phyloP scores from a whole-genome alignment of 2,888 invertebrate genomes.

The Leptothorax acervorum region DNA sequence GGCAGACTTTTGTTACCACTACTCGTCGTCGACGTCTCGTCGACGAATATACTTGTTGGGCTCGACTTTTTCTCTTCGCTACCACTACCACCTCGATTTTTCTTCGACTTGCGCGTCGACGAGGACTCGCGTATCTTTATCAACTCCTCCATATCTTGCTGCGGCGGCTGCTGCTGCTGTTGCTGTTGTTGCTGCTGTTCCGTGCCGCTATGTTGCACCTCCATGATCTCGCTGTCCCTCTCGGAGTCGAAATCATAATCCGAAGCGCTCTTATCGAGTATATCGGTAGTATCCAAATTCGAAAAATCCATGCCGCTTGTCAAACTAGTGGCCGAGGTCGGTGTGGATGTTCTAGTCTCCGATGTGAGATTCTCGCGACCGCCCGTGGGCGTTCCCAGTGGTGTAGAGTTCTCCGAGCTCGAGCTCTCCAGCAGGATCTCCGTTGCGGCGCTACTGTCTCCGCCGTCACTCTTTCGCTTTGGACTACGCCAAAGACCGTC shows the following conservation, averaged over 20 bases:
- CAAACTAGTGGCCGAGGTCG: slow-evolving; percentile 84
- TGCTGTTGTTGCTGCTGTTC: slow-evolving; percentile 28
- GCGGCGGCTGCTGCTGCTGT: background rate
- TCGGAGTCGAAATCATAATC: slow-evolving; percentile 87
- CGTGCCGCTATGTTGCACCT: slow-evolving; percentile 83
- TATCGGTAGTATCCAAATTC: slow-evolving; percentile 88
- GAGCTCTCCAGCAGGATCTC: slow-evolving; percentile 89
- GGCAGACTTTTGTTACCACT: slow-evolving; percentile 85
- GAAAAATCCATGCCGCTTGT: slow-evolving; percentile 87
- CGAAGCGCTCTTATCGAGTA: slow-evolving; percentile 86
- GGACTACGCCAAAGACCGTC: slow-evolving; percentile 88
- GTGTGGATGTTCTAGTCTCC: slow-evolving; percentile 86
- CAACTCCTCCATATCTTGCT: slow-evolving; percentile 88
- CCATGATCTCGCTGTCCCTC: slow-evolving; percentile 87
- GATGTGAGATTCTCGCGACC: slow-evolving; percentile 84
- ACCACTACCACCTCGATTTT: slow-evolving; percentile 78
- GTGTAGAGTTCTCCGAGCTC: slow-evolving; percentile 87
- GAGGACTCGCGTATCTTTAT: slow-evolving; percentile 88
- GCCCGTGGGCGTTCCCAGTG: slow-evolving; percentile 87
- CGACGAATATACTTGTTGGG: slow-evolving; percentile 84
- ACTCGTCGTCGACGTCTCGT: slow-evolving; percentile 83
- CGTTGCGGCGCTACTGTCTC: slow-evolving; percentile 69
- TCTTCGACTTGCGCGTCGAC: slow-evolving; percentile 87
- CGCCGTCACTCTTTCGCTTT: slow-evolving; percentile 88
- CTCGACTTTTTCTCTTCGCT: slow-evolving; percentile 44